These are phyloP conservation scores for Corydoras maculifer DNA, from an alignment of 2,113 vertebrate species.

Conservation along the genomic window DNA sequence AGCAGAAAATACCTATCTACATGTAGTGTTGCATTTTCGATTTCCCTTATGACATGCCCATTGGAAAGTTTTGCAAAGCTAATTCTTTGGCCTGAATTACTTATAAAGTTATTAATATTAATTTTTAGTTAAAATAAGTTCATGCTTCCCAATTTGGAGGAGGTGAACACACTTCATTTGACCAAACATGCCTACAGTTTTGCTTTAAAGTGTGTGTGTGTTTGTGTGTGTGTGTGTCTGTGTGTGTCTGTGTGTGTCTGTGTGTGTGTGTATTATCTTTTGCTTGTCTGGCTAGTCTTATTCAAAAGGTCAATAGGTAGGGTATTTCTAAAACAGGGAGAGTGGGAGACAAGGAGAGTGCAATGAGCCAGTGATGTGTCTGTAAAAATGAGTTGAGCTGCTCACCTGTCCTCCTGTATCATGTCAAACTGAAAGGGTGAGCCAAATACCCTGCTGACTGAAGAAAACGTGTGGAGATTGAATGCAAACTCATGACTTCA, in stretches of 20 bases:
- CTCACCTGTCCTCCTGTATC: conserved; percentile 40
- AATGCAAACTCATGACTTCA: background rate
- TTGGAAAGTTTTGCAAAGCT: no score
- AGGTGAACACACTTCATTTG: no score
- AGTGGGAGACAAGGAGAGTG: conserved; percentile 34
- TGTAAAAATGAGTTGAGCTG: conserved; percentile 45
- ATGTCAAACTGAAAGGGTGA: conserved; percentile 41
- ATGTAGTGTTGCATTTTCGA: no score
- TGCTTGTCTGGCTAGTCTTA: background rate
- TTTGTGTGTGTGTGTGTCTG: background rate
- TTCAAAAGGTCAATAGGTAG: conserved; percentile 4
- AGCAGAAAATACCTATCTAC: no score
- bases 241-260: background rate
- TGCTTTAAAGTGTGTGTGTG: no score
- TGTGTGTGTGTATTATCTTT: background rate
- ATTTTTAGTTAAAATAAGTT: no score
- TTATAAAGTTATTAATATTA: no score
- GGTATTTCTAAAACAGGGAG: conserved; percentile 13
- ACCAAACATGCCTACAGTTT: no score
- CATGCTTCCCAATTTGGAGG: no score
- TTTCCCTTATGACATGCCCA: no score
- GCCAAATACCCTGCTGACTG: conserved; percentile 41
- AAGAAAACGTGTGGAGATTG: background rate
- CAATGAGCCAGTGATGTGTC: conserved; percentile 40
- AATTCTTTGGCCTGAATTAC: no score